phyloP scores from a whole-genome alignment of 2,113 vertebrate species.

The Gymnogyps californianus region DNA sequence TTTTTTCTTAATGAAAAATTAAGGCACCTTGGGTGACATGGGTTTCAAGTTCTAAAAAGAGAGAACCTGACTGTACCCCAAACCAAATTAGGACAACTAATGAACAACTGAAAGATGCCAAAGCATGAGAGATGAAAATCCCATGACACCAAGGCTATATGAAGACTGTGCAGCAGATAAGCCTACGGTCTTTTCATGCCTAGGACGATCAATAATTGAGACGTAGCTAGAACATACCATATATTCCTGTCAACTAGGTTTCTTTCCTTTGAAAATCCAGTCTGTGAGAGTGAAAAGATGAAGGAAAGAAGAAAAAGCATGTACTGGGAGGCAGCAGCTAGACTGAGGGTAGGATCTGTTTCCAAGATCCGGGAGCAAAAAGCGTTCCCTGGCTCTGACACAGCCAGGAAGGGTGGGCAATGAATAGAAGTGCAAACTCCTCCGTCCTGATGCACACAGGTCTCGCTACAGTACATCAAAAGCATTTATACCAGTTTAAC shows the following conservation, averaged over 20 bases:
- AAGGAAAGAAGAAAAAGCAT: neutral
- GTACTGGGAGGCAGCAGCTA: neutral
- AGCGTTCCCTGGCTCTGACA: accelerated
- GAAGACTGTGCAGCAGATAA: neutral
- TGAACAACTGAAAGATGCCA: neutral
- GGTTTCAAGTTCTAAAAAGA: neutral
- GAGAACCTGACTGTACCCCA: neutral
- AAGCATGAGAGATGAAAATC: neutral
- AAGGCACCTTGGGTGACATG: neutral
- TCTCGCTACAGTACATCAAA: neutral
- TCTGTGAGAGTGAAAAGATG: neutral
- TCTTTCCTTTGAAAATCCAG: neutral
- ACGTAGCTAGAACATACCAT: neutral
- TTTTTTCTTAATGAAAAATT: neutral
- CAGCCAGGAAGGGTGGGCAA: neutral
- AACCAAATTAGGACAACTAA: neutral
- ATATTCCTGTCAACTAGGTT: neutral
- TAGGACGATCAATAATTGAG: neutral
- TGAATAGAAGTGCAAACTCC: neutral
- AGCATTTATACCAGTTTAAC: neutral
- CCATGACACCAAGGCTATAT: neutral
- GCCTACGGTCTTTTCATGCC: neutral
- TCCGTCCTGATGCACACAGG: accelerated
- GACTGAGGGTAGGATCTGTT: neutral
- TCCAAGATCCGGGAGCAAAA: neutral